Evolutionary conservation across 2,113 vertebrate species (phyloP), one percentile per base, ranked within the genome.

Genomic region (Neotragus pygmaeus): DNA sequence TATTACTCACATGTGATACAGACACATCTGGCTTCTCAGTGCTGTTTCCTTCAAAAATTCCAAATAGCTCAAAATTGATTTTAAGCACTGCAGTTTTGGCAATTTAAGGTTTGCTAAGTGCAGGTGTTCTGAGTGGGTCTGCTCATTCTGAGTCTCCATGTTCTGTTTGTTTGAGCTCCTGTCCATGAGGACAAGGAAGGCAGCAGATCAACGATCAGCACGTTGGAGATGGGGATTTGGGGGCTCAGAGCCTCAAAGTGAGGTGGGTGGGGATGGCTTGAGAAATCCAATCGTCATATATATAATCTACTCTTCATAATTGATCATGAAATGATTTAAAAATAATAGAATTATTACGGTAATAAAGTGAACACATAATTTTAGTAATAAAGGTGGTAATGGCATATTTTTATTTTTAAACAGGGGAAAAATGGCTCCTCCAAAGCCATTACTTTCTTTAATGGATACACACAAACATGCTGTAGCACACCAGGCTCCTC

Each of bases 1-100:
- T 88, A 60, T 80, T 90, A 78, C 36, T 96, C 84, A 57, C 55
- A 82, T 16, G 36, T 84, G 53, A 88, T 87, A 78, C 27, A 89
- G 83, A 87, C 93, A 90, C 93, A 90, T 78, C 91, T 95, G 92
- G 27, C 33, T 96, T 92, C 55, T 96, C 75, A 81, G 39, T 60
- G 78, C 49, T 6, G 1, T 91, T 97, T 86, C 10, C 33, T 92
- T 97, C 28, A 78, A 91, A 96, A 84, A 53, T 93, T 88, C 25
- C 57, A 96, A 94, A 58, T 47, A 89, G 89, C n/a, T 95, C 62
- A 87, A 95, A 96, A 87, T 66, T 85, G 78, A 93, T 94, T 83
- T 94, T 89, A 91, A 87, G 66, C 15, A 33, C 47, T 94, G 17
- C 23, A 27, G 51, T 89, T 91, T 83, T 4, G 43, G 45, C 25